phyloP scores from a whole-genome alignment of 2,113 vertebrate genomes.

The Prunella himalayana region DNA sequence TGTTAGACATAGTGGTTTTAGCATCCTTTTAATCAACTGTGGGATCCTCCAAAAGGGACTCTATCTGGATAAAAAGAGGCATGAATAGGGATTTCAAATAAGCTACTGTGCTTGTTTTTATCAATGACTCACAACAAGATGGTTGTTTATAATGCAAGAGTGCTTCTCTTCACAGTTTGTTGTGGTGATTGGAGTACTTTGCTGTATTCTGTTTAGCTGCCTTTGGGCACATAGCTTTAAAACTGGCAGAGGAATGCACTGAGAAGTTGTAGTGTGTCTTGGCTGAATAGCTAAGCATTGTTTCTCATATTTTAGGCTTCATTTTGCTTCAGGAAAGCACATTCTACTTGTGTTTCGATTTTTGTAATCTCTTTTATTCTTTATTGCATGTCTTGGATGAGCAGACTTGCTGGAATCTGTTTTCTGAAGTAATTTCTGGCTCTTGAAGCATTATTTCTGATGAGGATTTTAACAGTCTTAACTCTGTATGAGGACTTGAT shows the following conservation, averaged over 20 bases:
- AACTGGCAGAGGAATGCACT: neutral
- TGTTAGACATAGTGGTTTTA: neutral
- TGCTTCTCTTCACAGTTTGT: neutral
- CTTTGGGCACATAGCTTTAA: neutral
- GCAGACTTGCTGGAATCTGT: neutral
- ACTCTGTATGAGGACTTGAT: neutral
- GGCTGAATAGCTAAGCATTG: neutral
- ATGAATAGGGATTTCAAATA: neutral
- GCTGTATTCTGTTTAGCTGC: neutral
- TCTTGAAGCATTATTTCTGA: neutral
- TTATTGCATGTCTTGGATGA: neutral
- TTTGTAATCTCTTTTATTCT: neutral
- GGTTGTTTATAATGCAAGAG: neutral
- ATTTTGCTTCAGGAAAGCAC: neutral
- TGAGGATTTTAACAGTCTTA: neutral
- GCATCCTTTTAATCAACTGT: neutral
- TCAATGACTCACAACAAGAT: neutral
- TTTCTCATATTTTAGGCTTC: neutral
- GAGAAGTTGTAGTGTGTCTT: neutral
- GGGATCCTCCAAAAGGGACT: neutral
- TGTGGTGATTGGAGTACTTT: neutral
- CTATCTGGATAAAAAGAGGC: neutral
- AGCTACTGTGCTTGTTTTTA: neutral
- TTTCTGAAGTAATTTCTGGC: neutral
- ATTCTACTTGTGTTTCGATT: neutral